Evolutionary conservation across 2,888 invertebrate species (phyloP), one percentile per base, ranked within the genome.

Genomic region (Philhelius pedissequus): DNA sequence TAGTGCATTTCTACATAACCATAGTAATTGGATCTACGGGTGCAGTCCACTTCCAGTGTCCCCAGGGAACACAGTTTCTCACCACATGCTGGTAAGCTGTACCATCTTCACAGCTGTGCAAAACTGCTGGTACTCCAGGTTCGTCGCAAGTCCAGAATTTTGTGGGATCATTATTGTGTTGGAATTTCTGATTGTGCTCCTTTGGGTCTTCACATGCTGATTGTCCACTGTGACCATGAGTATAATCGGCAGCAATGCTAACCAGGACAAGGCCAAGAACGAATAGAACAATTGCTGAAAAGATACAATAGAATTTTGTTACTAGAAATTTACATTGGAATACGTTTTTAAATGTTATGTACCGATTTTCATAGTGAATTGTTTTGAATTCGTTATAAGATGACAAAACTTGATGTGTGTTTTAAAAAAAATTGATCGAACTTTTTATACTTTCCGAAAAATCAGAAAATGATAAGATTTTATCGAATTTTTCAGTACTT

Each of bases 31-130:
- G 91, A 84, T 88, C 86, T 66, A 88, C 87, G 0, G 89, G 90
- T 75, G 88, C 88, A 84, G 89, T 90, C 91, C 91, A 91, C 71
- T 89, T 86, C 87, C 89, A 91, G 75, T 88, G 89, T 40, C 88
- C 88, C 91, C 91, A 91, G 9, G 90, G 90, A 20, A 91, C 88
- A 84, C 91, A 91, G 71, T 89, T 90, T 83, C 87, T 89, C 27
- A 90, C 81, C 52, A 88, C 78, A 66, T 90, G 89, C 88, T 89
- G 89, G 35, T 90, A 90, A 8, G 89, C 90, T 18, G 88, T 81
- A 15, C 89, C 90, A 1, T 86, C 43, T 58, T 89, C 89, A 50
- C 91, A 91, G 35, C 88, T 88, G 18, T 88, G 56, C 60, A 89
- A 87, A 13, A 87, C 82, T 70, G 90, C 91, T 11, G 87, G 76